Evolutionary conservation across 2,113 vertebrate species (phyloP).

Genomic region (Tinamus guttatus): DNA sequence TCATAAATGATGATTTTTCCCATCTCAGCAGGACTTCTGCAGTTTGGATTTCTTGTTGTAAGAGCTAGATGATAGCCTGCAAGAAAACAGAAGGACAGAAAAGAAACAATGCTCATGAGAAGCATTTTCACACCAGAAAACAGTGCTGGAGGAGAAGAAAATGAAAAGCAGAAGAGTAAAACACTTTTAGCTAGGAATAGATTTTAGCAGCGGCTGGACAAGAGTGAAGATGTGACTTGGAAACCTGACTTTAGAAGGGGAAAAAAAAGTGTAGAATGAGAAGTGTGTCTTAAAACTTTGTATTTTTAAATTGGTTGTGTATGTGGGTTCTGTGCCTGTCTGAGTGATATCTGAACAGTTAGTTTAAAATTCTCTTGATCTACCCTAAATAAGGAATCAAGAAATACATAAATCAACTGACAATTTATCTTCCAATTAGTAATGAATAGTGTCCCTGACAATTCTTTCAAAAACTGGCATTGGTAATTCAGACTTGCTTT

Average conservation of each 20-base stretch:
- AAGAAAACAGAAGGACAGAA: not conserved
- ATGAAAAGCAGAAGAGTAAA: not conserved
- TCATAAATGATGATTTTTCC: conserved; percentile 34
- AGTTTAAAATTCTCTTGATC: not conserved
- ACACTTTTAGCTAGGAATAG: not conserved
- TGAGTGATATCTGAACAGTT: not conserved
- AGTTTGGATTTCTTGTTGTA: not conserved
- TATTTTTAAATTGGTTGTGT: not conserved
- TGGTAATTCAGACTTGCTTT: not conserved
- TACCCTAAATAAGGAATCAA: not conserved
- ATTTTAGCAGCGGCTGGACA: not conserved
- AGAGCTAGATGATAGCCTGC: not conserved
- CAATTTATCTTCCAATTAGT: not conserved
- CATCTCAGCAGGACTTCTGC: not conserved
- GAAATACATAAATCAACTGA: not conserved
- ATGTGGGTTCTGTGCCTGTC: rapidly evolving
- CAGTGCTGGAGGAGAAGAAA: not conserved
- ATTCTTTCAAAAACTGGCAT: not conserved
- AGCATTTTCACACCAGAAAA: not conserved
- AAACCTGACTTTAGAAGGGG: not conserved
- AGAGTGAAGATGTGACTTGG: not conserved
- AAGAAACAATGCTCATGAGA: not conserved
- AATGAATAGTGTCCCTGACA: not conserved
- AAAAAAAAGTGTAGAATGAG: not conserved
- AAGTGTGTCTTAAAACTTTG: not conserved